Evolutionary conservation across 2,888 invertebrate genomes (phyloP).

Genomic region (Octonoba sinensis): DNA sequence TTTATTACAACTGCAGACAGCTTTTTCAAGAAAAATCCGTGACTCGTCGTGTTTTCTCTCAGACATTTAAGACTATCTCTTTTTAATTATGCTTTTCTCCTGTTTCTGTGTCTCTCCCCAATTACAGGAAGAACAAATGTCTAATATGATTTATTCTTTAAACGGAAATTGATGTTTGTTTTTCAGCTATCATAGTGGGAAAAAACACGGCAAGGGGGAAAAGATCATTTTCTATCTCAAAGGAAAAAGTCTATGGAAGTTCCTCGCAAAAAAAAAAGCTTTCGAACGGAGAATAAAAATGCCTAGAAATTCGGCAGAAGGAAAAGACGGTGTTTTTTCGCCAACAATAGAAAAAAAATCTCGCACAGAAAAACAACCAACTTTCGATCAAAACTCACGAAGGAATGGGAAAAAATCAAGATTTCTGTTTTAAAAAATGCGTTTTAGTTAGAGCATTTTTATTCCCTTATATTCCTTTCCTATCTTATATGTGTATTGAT

Average conservation of each 20-base stretch:
- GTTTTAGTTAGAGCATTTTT: slow-evolving; percentile 27
- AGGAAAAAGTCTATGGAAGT: slow-evolving; percentile 15
- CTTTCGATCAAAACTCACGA: slow-evolving; percentile 30
- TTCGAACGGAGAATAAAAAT: slow-evolving; percentile 20
- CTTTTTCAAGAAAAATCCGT: slow-evolving; percentile 26
- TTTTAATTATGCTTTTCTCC: slow-evolving; percentile 53
- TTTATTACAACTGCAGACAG: slow-evolving; percentile 39
- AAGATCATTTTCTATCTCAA: slow-evolving; percentile 50
- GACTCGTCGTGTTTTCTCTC: slow-evolving; percentile 32
- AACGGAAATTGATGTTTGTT: slow-evolving; percentile 45
- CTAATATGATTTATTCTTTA: slow-evolving; percentile 61
- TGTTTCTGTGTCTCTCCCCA: slow-evolving; percentile 25
- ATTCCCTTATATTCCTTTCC: slow-evolving; percentile 6
- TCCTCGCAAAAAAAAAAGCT: slow-evolving; percentile 14
- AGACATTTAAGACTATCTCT: slow-evolving; percentile 51
- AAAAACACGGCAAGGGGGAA: slow-evolving; percentile 28
- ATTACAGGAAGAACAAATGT: slow-evolving; percentile 53
- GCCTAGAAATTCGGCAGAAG: neutral
- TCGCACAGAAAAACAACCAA: slow-evolving; percentile 14
- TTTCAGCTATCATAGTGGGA: slow-evolving; percentile 34
- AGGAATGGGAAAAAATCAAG: slow-evolving; percentile 9
- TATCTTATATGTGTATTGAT: slow-evolving; percentile 29
- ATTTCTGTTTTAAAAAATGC: slow-evolving; percentile 24
- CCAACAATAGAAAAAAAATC: slow-evolving; percentile 15
- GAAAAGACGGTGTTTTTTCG: neutral